Conservation (phyloP, 2,888 invertebrate genomes). For the Cantharis lateralis region DNA sequence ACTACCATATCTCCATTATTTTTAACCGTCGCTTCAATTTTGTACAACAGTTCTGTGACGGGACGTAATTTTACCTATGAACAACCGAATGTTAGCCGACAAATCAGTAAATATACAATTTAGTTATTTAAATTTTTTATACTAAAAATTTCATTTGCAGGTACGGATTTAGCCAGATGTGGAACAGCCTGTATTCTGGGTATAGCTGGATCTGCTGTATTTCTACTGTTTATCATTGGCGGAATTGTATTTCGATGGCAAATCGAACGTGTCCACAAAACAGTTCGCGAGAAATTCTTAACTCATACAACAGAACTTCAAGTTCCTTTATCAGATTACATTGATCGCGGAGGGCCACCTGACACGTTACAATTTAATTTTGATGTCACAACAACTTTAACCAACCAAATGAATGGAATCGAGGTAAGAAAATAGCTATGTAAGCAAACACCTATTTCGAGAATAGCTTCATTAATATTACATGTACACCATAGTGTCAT, state of each 20-base stretch:
- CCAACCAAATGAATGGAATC: slow-evolving; percentile 43
- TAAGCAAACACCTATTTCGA: background rate
- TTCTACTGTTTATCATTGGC: slow-evolving; percentile 46
- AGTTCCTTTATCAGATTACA: slow-evolving; percentile 49
- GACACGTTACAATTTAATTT: slow-evolving; percentile 51
- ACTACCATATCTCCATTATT: background rate
- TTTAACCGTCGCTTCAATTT: background rate
- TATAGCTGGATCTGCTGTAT: slow-evolving; percentile 53
- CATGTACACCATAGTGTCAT: background rate
- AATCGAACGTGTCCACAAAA: slow-evolving; percentile 45
- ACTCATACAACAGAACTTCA: slow-evolving; percentile 47
- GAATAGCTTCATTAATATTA: background rate
- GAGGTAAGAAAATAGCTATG: slow-evolving; percentile 40
- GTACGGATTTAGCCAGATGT: slow-evolving; percentile 49
- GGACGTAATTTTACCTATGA: background rate
- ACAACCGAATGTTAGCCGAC: slow-evolving; percentile 38
- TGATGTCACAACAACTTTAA: slow-evolving; percentile 47
- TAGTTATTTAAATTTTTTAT: background rate
- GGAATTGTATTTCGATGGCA: slow-evolving; percentile 49
- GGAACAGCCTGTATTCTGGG: slow-evolving; percentile 58
- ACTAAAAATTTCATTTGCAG: slow-evolving; percentile 24
- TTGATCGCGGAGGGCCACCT: slow-evolving; percentile 43
- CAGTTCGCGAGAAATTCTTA: slow-evolving; percentile 45
- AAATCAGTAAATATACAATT: slow-evolving; percentile 29
- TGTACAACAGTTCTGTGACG: slow-evolving; percentile 1